Evolutionary conservation across 2,113 vertebrate species (phyloP), one percentile per base, ranked within the genome.

Genomic region (Thermophis baileyi): DNA sequence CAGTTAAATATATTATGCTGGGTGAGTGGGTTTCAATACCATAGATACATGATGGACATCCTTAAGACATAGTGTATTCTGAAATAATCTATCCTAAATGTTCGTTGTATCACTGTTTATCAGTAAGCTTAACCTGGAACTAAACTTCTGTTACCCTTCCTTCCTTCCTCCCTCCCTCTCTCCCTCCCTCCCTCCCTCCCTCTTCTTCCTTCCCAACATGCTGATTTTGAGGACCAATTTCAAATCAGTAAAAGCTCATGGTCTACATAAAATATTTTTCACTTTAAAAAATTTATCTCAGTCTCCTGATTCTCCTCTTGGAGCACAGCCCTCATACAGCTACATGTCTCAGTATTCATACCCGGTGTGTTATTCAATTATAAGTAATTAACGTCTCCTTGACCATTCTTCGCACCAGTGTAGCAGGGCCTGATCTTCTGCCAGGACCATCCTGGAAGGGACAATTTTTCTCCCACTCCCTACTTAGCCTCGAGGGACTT

Each of bases 401-500:
- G 63, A 16, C 63, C 30, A 0, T 35, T 69, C 12, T 69, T 69
- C 12, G 4, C 30, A 14, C 63, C 63, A 69, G 0, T 16, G 63
- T 69, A n/a, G 4, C 30, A 69, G 12, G 63, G 12, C 30, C 12
- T 69, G 63, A 69, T n/a, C 30, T 69, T 69, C 30, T 69, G 30
- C 30, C 63, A n/a, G 2, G 30, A 69, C 27, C 63, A 35, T 16
- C 12, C 4, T 35, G 63, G 63, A 35, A 69, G 12, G 63, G 55
- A 35, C 12, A 6, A 2, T 69, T n/a, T 16, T 69, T 5, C 63
- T 35, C 30, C 63, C 14, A n/a, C 63, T 69, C 30, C 63, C 63
- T 24, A 2, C 30, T n/a, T n/a, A 12, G 63, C 94, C 90, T 89
- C 57, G 14, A 57, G 89, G 95, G 92, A 93, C 91, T 93, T 89